phyloP scores from a whole-genome alignment of 2,113 vertebrate species.

The Zootoca vivipara region DNA sequence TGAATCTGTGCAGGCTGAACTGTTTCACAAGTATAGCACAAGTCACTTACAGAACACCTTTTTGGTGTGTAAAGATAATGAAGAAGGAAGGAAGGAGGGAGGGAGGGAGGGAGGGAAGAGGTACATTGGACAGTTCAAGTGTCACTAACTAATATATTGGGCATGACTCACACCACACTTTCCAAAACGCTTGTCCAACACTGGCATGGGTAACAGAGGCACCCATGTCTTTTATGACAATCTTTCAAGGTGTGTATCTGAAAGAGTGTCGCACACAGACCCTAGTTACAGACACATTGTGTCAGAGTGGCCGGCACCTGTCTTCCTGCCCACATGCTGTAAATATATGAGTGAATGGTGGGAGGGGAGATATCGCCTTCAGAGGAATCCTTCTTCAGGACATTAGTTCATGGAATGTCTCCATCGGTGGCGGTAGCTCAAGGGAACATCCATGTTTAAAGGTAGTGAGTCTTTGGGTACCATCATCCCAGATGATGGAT shows the following conservation, averaged over 20 bases:
- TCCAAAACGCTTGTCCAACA: neutral
- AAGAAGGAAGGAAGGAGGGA: neutral
- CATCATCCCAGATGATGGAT: neutral
- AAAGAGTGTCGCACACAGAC: neutral
- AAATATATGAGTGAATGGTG: neutral
- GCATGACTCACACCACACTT: neutral
- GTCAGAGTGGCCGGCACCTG: neutral
- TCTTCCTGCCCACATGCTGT: neutral
- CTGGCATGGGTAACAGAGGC: neutral
- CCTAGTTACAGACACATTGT: neutral
- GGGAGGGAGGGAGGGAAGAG: too few species aligned
- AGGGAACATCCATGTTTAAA: too few species aligned
- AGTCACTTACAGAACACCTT: neutral
- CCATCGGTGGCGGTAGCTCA: too few species aligned
- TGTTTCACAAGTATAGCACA: neutral
- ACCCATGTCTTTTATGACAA: neutral
- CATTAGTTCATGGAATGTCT: neutral
- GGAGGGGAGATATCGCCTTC: neutral
- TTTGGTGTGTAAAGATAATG: neutral
- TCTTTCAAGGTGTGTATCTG: neutral
- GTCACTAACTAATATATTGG: neutral
- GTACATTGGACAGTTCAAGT: neutral
- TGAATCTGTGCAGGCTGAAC: neutral
- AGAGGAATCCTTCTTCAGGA: neutral
- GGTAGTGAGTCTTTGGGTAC: neutral